These are phyloP conservation scores for Oceanites oceanicus DNA, from an alignment of 2,113 vertebrate genomes.

Conservation along the genomic window DNA sequence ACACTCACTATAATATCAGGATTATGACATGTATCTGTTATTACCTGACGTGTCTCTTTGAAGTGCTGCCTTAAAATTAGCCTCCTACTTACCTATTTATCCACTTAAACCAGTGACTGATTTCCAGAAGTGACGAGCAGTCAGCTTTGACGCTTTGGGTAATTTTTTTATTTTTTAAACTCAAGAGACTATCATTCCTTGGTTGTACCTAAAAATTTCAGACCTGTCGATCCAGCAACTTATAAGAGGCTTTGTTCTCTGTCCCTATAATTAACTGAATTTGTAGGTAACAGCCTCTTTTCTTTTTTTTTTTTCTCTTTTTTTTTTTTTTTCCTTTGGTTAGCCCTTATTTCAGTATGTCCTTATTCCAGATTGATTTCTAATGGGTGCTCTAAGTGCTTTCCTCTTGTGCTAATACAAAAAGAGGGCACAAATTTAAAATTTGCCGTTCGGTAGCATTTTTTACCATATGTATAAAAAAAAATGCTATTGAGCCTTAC, in stretches of 20 bases:
- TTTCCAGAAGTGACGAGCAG: background rate
- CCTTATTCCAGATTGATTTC: background rate
- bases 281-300: background rate
- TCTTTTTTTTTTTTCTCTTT: background rate
- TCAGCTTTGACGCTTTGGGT: background rate
- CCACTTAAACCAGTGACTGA: background rate
- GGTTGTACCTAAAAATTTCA: background rate
- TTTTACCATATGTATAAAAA: background rate
- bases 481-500: background rate
- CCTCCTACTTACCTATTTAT: background rate
- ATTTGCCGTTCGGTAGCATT: background rate
- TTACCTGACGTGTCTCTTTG: background rate
- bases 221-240: background rate
- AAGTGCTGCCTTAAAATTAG: background rate
- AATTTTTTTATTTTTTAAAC: background rate
- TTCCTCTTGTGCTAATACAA: background rate
- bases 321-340: background rate
- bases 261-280: background rate
- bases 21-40: background rate
- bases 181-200: background rate
- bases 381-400: background rate
- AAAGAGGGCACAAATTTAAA: background rate
- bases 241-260: background rate
- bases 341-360: background rate
- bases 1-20: background rate